Conservation (phyloP, 2,797 vertebrate species). For the Rhinatrema bivittatum region DNA sequence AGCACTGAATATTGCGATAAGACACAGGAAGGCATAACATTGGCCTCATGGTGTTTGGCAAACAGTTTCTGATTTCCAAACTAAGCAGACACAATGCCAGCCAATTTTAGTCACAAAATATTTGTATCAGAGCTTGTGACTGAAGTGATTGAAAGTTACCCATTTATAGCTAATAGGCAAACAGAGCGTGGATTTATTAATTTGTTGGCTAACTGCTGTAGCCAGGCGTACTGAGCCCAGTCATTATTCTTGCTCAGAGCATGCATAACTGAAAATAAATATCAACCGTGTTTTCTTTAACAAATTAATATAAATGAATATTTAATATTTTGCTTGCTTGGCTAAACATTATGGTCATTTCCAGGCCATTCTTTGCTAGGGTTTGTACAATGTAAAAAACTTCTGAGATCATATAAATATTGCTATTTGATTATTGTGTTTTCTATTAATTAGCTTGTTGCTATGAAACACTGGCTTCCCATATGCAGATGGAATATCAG, state of each 20-base stretch:
- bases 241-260: constrained; percentile 21
- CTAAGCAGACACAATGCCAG: constrained; percentile 31
- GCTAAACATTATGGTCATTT: neutral
- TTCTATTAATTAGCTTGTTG: neutral
- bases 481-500: too few species aligned
- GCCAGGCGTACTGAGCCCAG: constrained; percentile 13
- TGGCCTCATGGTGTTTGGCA: constrained; percentile 35
- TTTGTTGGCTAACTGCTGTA: neutral
- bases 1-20: constrained; percentile 45
- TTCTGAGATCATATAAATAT: neutral
- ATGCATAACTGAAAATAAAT: constrained; percentile 21
- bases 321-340: neutral
- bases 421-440: neutral
- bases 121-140: constrained; percentile 28
- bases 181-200: constrained; percentile 16
- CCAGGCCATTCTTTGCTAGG: neutral
- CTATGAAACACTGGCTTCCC: neutral
- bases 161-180: constrained; percentile 48
- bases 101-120: constrained; percentile 36
- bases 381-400: neutral
- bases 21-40: constrained; percentile 22
- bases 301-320: constrained; percentile 2
- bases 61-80: constrained; percentile 49
- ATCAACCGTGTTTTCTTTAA: constrained; percentile 7
- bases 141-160: constrained; percentile 36